Evolutionary conservation across 2,113 vertebrate species (phyloP).

Genomic region (Lophura nycthemera): DNA sequence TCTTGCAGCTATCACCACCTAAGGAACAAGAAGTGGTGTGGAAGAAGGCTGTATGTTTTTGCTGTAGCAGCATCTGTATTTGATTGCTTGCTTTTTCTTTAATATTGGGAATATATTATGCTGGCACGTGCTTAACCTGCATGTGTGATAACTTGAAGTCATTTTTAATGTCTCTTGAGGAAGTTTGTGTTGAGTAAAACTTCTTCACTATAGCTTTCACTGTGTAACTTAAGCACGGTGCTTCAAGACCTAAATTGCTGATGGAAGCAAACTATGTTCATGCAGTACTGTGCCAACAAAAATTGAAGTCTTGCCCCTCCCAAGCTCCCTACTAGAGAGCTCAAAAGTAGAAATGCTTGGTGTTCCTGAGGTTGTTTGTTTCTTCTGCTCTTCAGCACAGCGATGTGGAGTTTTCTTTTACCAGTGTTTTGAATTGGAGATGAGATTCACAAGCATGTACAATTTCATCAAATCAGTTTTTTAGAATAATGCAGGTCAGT

Average conservation of each 20-base stretch:
- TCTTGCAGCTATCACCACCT: not conserved
- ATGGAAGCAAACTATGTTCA: not conserved
- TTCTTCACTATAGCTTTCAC: not conserved
- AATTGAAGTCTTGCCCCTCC: not conserved
- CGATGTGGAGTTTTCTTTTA: not conserved
- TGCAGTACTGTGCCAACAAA: not conserved
- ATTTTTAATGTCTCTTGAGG: not conserved
- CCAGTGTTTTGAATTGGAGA: not conserved
- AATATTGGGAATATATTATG: not conserved
- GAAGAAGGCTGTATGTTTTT: not conserved
- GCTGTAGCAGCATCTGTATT: not conserved
- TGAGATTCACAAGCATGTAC: not conserved
- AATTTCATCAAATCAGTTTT: not conserved
- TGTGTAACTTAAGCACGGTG: not conserved
- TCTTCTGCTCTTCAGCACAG: not conserved
- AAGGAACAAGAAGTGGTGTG: not conserved
- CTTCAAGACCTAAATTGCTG: not conserved
- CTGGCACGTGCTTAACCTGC: not conserved
- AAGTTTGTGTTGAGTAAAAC: not conserved
- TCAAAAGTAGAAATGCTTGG: not conserved
- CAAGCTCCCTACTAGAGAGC: not conserved
- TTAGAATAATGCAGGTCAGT: not conserved
- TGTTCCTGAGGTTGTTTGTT: not conserved
- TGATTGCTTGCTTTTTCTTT: not conserved
- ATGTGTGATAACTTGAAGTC: not conserved